Evolutionary conservation across 2,888 invertebrate genomes (phyloP).

Genomic region (Cantharis nigra): DNA sequence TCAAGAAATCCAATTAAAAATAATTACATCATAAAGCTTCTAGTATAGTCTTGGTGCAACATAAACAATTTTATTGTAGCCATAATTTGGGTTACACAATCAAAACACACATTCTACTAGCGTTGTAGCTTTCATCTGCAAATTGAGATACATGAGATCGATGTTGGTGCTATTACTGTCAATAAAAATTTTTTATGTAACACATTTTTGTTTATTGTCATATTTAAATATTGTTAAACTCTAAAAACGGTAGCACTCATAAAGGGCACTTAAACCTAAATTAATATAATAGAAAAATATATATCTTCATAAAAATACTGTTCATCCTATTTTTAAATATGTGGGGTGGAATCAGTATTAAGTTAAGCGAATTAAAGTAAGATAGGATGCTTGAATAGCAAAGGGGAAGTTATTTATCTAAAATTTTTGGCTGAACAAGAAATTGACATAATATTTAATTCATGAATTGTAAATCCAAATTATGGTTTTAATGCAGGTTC

Average conservation of each 20-base stretch:
- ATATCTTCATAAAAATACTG: no score
- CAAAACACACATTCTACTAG: background rate
- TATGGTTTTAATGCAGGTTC: background rate
- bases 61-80: conserved; percentile 1
- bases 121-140: background rate
- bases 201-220: background rate
- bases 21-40: background rate
- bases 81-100: conserved; percentile 1
- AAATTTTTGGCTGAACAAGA: background rate
- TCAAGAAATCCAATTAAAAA: conserved; percentile 3
- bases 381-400: background rate
- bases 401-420: background rate
- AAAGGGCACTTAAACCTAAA: background rate
- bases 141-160: background rate
- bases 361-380: background rate
- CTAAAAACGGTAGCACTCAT: background rate
- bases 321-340: background rate
- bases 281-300: background rate
- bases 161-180: background rate
- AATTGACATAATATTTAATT: background rate
- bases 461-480: background rate
- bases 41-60: background rate
- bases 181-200: background rate
- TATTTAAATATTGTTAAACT: background rate
- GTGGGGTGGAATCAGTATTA: background rate